These are phyloP conservation scores for Corapipo altera DNA, from an alignment of 2,113 vertebrate species.

Conservation along the genomic window DNA sequence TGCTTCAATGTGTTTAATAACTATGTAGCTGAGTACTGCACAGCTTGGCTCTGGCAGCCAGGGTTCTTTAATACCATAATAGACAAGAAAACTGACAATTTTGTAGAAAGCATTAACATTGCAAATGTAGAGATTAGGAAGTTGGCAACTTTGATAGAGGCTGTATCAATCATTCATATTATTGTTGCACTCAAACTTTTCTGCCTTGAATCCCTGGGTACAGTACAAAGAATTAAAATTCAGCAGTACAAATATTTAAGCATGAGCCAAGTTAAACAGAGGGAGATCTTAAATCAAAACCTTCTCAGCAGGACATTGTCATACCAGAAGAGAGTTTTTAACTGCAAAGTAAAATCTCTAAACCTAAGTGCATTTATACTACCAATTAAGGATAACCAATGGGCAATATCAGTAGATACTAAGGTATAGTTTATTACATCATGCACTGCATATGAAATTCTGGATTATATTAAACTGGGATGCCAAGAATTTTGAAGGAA, in stretches of 20 bases:
- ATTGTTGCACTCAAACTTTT: neutral
- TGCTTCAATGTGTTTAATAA: neutral
- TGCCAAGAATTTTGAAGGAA: neutral
- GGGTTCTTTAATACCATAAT: neutral
- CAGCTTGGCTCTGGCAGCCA: neutral
- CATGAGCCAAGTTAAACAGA: neutral
- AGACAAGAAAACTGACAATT: slow-evolving; percentile 13
- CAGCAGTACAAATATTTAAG: slow-evolving; percentile 22
- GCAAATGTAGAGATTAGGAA: slow-evolving; percentile 26
- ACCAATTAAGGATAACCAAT: neutral
- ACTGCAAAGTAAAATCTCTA: neutral
- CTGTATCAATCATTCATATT: slow-evolving; percentile 17
- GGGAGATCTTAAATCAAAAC: slow-evolving; percentile 21
- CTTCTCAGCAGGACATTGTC: neutral
- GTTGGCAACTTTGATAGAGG: neutral
- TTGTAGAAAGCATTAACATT: slow-evolving; percentile 21
- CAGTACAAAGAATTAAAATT: slow-evolving; percentile 23
- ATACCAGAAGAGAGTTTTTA: neutral
- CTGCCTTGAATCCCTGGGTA: neutral
- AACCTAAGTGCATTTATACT: neutral
- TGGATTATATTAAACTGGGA: neutral
- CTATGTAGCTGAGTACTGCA: neutral
- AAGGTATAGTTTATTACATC: neutral
- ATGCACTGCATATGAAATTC: neutral
- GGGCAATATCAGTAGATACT: neutral